These are phyloP conservation scores for Neodiprion lecontei DNA, from an alignment of 1,140 invertebrate genomes.

Conservation along the genomic window DNA sequence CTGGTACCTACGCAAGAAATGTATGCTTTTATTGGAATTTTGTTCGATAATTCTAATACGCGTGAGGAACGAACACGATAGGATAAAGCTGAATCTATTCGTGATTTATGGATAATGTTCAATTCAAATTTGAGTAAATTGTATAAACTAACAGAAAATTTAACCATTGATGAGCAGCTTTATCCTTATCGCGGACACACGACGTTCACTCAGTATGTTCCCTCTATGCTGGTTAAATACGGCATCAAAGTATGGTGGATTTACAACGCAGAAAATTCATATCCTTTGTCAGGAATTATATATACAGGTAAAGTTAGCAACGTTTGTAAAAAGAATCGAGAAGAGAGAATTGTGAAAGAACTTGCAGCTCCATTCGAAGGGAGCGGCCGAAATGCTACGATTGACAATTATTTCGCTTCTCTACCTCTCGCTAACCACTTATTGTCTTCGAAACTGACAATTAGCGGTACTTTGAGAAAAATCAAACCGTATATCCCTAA, in stretches of 20 bases:
- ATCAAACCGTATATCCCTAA: constrained; percentile 36
- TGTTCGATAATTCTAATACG: constrained; percentile 42
- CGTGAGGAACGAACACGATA: constrained; percentile 30
- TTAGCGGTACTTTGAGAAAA: constrained; percentile 40
- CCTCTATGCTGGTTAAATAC: constrained; percentile 58
- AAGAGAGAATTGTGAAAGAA: constrained; percentile 37
- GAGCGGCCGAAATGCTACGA: constrained; percentile 44
- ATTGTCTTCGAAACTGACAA: constrained; percentile 34
- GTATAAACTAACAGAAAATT: constrained; percentile 36
- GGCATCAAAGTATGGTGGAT: constrained; percentile 56
- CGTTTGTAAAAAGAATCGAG: constrained; percentile 31
- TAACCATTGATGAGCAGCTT: constrained; percentile 46
- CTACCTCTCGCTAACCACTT: constrained; percentile 29
- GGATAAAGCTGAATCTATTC: constrained; percentile 38
- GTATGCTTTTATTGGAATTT: constrained; percentile 30
- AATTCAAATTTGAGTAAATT: constrained; percentile 34
- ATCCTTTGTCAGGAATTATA: constrained; percentile 35
- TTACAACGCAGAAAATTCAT: constrained; percentile 38
- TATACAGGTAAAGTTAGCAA: constrained; percentile 37
- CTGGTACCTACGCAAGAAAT: constrained; percentile 24
- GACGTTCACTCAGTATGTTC: constrained; percentile 53
- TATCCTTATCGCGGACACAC: constrained; percentile 47
- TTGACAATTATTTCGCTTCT: constrained; percentile 47
- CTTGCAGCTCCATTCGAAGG: constrained; percentile 38
- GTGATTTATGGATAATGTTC: constrained; percentile 35